Percentiles rank a stretch among this genome's conserved stretches.
Conservation (phyloP, 2,888 invertebrate species). For the Yponomeuta malinellus region DNA sequence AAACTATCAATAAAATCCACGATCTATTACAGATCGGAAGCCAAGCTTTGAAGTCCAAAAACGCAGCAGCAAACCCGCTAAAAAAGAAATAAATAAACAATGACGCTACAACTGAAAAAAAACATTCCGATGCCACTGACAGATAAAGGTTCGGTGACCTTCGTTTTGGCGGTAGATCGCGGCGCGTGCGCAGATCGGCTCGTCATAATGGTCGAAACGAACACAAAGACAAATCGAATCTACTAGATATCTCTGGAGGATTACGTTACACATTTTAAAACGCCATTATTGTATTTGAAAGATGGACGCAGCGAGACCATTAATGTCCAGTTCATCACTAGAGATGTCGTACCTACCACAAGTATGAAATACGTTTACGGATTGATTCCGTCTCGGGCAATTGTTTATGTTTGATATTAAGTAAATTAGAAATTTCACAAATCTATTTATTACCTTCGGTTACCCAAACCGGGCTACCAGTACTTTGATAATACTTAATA, state of each 20-base stretch:
- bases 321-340: slow-evolving; percentile 26
- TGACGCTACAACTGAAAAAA: slow-evolving; percentile 37
- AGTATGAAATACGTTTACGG: too few species aligned
- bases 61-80: not conserved
- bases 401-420: too few species aligned
- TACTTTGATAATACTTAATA: too few species aligned
- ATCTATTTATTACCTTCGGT: too few species aligned
- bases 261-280: slow-evolving; percentile 64
- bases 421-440: too few species aligned
- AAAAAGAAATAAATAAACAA: slow-evolving; percentile 31
- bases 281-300: slow-evolving; percentile 48
- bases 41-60: not conserved
- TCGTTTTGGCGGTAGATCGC: slow-evolving; percentile 35
- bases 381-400: too few species aligned
- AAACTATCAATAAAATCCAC: not conserved
- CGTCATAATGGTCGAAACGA: slow-evolving; percentile 61
- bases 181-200: slow-evolving; percentile 65
- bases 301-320: slow-evolving; percentile 35
- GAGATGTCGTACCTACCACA: not conserved
- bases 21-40: not conserved
- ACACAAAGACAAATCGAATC: slow-evolving; percentile 64
- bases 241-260: slow-evolving; percentile 62
- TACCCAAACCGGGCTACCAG: too few species aligned
- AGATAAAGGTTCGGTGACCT: slow-evolving; percentile 51
- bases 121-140: slow-evolving; percentile 38